phyloP scores from a whole-genome alignment of 2,888 invertebrate species.

The Antheraea yamamai region DNA sequence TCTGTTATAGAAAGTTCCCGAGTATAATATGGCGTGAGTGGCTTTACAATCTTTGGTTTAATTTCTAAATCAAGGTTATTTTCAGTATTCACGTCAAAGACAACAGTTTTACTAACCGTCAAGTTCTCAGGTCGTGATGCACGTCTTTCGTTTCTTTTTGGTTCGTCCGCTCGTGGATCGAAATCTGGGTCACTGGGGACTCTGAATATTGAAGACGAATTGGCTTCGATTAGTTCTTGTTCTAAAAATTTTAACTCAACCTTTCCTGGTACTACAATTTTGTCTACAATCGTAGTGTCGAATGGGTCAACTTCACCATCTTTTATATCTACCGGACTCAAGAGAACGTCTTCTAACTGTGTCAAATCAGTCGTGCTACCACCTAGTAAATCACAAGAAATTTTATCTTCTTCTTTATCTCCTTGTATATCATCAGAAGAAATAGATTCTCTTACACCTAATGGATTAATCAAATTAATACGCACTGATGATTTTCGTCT shows the following conservation, averaged over 20 bases:
- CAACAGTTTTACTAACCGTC: constrained; percentile 73
- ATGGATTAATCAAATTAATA: constrained; percentile 85
- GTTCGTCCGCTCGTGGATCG: constrained; percentile 88
- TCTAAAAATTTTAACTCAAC: constrained; percentile 90
- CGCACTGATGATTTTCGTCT: constrained; percentile 78
- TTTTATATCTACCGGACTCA: constrained; percentile 83
- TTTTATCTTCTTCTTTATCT: constrained; percentile 64
- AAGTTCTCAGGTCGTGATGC: constrained; percentile 85
- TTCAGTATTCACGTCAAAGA: constrained; percentile 76
- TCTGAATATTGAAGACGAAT: constrained; percentile 56
- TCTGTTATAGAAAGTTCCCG: constrained; percentile 83
- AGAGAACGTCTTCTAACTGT: constrained; percentile 85
- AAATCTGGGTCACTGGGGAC: constrained; percentile 89
- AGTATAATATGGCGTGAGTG: constrained; percentile 91
- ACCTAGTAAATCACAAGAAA: constrained; percentile 86
- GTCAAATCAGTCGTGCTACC: constrained; percentile 90
- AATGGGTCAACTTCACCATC: constrained; percentile 89
- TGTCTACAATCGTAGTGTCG: constrained; percentile 90
- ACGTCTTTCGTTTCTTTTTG: constrained; percentile 72
- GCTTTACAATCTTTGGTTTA: constrained; percentile 85
- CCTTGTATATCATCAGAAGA: constrained; percentile 74
- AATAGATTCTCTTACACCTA: constrained; percentile 82
- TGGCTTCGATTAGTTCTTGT: constrained; percentile 86
- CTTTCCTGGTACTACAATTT: constrained; percentile 87
- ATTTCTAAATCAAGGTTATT: constrained; percentile 76